These are phyloP conservation scores for Enteromius radiatus DNA, from an alignment of 2,797 vertebrate genomes.

Conservation along the genomic window DNA sequence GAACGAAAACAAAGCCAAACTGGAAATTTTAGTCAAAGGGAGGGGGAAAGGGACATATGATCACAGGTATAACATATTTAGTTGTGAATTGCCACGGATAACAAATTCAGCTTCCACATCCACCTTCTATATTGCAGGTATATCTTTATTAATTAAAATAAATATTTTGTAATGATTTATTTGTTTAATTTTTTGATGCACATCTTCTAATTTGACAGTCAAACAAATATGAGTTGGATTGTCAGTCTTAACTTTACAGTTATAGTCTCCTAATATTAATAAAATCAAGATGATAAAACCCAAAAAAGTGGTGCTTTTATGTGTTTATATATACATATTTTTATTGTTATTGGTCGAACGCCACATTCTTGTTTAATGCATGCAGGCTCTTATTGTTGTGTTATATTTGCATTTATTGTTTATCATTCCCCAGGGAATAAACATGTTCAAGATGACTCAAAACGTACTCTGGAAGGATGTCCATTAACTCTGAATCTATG, in stretches of 20 bases:
- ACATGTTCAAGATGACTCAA: neutral
- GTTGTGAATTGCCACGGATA: neutral
- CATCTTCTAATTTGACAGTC: neutral
- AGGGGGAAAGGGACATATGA: neutral
- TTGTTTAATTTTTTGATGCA: neutral
- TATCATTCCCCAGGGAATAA: neutral
- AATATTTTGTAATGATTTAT: neutral
- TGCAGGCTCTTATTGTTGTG: neutral
- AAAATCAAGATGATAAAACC: neutral
- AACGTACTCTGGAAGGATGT: neutral
- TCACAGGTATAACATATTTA: neutral
- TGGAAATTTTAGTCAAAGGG: neutral
- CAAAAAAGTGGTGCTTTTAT: slow-evolving; percentile 5
- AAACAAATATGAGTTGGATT: neutral
- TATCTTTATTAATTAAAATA: neutral
- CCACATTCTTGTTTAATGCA: slow-evolving; percentile 1
- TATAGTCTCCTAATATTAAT: neutral
- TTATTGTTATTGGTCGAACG: neutral
- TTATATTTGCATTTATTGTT: neutral
- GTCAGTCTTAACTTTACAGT: neutral
- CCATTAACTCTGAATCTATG: neutral
- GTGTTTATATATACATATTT: neutral
- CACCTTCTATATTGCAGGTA: neutral
- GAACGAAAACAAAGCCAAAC: neutral
- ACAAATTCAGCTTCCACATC: neutral